phyloP scores from a whole-genome alignment of 2,797 vertebrate genomes.

The Malurus leucopterus region DNA sequence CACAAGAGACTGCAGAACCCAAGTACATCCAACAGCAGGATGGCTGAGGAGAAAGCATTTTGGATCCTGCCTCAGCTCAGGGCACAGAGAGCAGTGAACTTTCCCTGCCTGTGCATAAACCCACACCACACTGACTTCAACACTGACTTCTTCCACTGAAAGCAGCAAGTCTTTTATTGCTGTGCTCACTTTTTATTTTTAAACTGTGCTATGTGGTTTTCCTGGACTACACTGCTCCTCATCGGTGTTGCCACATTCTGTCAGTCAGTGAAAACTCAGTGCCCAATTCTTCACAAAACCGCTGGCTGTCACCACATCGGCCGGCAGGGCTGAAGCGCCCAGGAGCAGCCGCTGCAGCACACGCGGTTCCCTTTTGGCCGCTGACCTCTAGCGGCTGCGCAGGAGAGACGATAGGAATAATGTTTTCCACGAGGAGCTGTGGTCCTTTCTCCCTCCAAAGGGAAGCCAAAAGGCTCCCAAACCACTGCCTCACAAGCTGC shows the following conservation, averaged over 20 bases:
- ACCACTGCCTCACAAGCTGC: not conserved
- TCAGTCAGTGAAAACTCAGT: not conserved
- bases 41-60: not conserved
- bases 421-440: rapidly evolving
- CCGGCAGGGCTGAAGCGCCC: not conserved
- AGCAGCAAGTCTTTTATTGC: not conserved
- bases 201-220: not conserved
- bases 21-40: rapidly evolving
- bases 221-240: not conserved
- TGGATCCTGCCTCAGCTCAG: not conserved
- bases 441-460: not conserved
- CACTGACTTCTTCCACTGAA: not conserved
- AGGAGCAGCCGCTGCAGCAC: rapidly evolving
- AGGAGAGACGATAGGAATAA: rapidly evolving
- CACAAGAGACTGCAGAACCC: not conserved
- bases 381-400: conserved; percentile 31
- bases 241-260: not conserved
- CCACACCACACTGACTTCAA: not conserved
- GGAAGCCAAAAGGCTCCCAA: not conserved
- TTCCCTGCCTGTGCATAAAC: not conserved
- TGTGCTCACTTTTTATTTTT: not conserved
- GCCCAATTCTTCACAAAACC: rapidly evolving
- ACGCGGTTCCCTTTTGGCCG: not conserved
- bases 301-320: rapidly evolving
- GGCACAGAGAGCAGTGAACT: not conserved